Evolutionary conservation across 2,113 vertebrate species (phyloP).

Genomic region (Naja naja): DNA sequence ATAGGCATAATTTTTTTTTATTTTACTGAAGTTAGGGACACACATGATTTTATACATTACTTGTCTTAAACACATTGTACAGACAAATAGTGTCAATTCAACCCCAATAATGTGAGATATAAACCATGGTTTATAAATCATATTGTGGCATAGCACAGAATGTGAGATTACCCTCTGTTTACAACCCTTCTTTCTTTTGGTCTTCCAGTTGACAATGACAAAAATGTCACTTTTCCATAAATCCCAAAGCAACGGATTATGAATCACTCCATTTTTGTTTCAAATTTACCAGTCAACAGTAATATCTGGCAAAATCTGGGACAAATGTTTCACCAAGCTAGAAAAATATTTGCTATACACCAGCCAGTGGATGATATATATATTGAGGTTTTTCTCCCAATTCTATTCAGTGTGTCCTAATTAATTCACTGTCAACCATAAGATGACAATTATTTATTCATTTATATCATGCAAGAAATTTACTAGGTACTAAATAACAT

Average conservation of each 20-base stretch:
- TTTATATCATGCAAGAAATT: not conserved
- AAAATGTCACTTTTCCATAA: not conserved
- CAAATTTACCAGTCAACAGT: not conserved
- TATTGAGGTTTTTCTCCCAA: not conserved
- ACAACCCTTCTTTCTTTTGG: not conserved
- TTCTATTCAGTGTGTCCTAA: not conserved
- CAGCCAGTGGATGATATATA: not conserved
- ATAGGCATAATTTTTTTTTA: not conserved
- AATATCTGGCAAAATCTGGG: not conserved
- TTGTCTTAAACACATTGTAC: not conserved
- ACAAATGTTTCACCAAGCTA: not conserved
- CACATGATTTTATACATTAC: not conserved
- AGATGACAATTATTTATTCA: not conserved
- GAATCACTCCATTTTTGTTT: not conserved
- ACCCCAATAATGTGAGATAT: not conserved
- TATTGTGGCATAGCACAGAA: not conserved
- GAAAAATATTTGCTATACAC: not conserved
- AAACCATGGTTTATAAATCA: not conserved
- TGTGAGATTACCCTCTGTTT: not conserved
- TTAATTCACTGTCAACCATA: not conserved
- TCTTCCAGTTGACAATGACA: not conserved
- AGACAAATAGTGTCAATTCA: not conserved
- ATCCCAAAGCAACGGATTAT: not conserved
- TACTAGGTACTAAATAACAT: conserved; percentile 2
- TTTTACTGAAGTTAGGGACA: not conserved